Conservation (phyloP, 1,140 invertebrate genomes). For the Zaprionus ornatus region DNA sequence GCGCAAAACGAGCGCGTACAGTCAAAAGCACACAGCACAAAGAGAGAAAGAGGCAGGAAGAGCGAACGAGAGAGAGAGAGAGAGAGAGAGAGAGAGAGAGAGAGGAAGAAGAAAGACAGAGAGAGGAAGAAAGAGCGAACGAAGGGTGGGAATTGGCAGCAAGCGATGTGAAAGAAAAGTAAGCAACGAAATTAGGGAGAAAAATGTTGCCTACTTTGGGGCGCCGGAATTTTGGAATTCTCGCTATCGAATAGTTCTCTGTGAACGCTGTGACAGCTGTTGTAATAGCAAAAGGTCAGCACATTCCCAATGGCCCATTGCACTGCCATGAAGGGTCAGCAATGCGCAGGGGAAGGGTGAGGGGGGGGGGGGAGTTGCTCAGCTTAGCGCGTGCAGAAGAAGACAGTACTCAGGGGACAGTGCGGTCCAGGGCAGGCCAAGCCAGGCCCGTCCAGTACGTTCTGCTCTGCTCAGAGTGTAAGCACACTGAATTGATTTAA, state of each 20-base stretch:
- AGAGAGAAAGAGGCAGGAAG: neutral
- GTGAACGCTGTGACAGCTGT: slow-evolving; percentile 14
- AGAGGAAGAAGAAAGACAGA: neutral
- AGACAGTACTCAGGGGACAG: neutral
- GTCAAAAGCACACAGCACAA: neutral
- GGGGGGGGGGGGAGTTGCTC: neutral
- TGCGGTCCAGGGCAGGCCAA: neutral
- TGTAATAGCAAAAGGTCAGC: slow-evolving; percentile 22
- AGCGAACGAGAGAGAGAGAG: too few species aligned
- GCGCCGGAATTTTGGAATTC: slow-evolving; percentile 9
- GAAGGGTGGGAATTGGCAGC: too few species aligned
- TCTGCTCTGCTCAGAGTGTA: neutral
- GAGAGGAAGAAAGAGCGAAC: too few species aligned
- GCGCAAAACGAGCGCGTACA: neutral
- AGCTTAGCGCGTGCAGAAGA: neutral
- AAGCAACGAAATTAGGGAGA: neutral
- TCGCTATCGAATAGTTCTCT: slow-evolving; percentile 3
- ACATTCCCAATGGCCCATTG: neutral
- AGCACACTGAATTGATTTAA: slow-evolving; percentile 3
- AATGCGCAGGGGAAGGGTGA: neutral
- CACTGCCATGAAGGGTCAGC: neutral
- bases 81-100: too few species aligned
- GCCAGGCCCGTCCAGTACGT: neutral
- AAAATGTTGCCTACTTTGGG: slow-evolving; percentile 49
- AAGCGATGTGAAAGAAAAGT: neutral